Percentiles rank a stretch among this genome's conserved stretches.
Conservation (phyloP, 1,140 invertebrate species). For the Penaeus indicus region DNA sequence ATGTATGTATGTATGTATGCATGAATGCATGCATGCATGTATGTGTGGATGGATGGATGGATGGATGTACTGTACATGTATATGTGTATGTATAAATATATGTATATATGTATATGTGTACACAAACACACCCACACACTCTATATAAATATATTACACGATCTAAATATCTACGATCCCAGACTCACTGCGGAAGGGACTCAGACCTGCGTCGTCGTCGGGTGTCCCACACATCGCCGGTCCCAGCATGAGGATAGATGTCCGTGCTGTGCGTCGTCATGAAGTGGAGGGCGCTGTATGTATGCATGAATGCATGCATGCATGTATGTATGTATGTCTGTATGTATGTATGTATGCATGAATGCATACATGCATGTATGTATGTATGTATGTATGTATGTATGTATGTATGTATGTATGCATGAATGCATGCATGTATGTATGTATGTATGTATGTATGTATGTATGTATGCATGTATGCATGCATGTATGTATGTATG, state of each 20-base stretch:
- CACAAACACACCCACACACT: too few species aligned
- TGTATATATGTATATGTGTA: too few species aligned
- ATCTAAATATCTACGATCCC: too few species aligned
- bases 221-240: slow-evolving; percentile 30
- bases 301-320: background rate
- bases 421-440: slow-evolving; percentile 1
- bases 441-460: background rate
- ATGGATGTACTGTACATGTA: too few species aligned
- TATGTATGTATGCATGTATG: background rate
- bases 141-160: too few species aligned
- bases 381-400: slow-evolving; percentile 15
- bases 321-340: slow-evolving; percentile 25
- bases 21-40: too few species aligned
- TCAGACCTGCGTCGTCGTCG: background rate
- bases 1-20: background rate
- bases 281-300: slow-evolving; percentile 39
- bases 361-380: slow-evolving; percentile 20
- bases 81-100: too few species aligned
- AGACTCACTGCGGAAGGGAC: background rate
- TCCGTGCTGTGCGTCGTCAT: slow-evolving; percentile 49
- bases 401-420: slow-evolving; percentile 6
- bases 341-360: slow-evolving; percentile 32
- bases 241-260: slow-evolving; percentile 40
- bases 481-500: background rate
- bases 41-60: too few species aligned